Evolutionary conservation across 2,113 vertebrate genomes (phyloP).

Genomic region (Willisornis vidua): DNA sequence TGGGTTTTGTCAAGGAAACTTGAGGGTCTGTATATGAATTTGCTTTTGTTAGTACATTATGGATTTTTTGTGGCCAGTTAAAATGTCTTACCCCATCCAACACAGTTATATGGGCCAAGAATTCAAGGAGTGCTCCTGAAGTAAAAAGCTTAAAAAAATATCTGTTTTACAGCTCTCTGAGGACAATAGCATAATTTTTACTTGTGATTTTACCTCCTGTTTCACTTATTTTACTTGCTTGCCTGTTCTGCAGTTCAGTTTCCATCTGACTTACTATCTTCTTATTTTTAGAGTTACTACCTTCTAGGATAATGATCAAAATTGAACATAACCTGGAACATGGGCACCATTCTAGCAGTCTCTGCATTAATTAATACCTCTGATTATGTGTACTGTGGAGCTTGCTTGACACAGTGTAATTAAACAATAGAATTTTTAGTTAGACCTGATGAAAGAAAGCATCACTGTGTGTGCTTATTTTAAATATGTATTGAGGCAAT

Average conservation of each 20-base stretch:
- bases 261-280: not conserved
- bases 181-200: not conserved
- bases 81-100: not conserved
- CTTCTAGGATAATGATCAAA: not conserved
- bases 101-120: not conserved
- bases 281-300: not conserved
- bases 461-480: not conserved
- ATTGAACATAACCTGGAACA: not conserved
- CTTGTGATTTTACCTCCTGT: not conserved
- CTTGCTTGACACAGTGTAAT: not conserved
- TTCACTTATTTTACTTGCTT: not conserved
- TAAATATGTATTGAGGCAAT: not conserved
- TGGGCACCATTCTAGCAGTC: not conserved
- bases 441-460: not conserved
- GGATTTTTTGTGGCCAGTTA: not conserved
- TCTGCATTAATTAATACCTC: not conserved
- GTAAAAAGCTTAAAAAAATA: not conserved
- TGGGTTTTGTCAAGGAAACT: not conserved
- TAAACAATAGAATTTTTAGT: not conserved
- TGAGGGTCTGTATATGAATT: not conserved
- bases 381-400: not conserved
- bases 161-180: not conserved
- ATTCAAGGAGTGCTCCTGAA: not conserved
- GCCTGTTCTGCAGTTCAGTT: not conserved
- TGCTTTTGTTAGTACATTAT: not conserved